These are phyloP conservation scores for Bombyx huttoni DNA, from an alignment of 2,888 invertebrate genomes.

Conservation along the genomic window DNA sequence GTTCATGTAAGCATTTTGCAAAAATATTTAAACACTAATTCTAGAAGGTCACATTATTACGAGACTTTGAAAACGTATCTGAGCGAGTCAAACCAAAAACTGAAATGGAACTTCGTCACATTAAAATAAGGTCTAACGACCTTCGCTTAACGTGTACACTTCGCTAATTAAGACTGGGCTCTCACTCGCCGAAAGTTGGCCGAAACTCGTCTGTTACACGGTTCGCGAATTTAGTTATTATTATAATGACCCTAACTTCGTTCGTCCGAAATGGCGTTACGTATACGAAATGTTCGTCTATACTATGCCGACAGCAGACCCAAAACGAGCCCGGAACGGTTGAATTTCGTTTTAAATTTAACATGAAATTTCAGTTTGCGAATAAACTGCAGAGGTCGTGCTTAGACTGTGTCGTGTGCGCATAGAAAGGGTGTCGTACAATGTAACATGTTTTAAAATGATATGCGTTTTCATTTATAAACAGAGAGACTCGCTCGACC, in stretches of 20 bases:
- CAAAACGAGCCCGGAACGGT: conserved; percentile 10
- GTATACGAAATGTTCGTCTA: conserved; percentile 23
- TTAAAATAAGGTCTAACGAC: not conserved
- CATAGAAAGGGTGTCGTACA: conserved; percentile 23
- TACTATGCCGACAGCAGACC: conserved; percentile 6
- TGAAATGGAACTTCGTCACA: not conserved
- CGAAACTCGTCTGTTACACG: conserved; percentile 26
- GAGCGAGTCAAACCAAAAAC: no score
- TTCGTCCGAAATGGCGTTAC: conserved; percentile 28
- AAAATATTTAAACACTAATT: no score
- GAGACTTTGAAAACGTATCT: not conserved
- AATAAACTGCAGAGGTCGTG: not conserved
- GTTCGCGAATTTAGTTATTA: conserved; percentile 22
- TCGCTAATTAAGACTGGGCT: not conserved
- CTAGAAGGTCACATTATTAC: not conserved
- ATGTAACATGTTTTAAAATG: conserved; percentile 49
- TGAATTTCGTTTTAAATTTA: conserved; percentile 2
- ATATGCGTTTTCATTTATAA: conserved; percentile 66
- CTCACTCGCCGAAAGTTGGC: conserved; percentile 22
- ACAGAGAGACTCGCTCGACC: conserved; percentile 55
- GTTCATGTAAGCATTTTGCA: no score
- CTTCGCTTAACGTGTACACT: not conserved
- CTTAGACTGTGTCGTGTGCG: conserved; percentile 14
- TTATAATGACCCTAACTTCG: conserved; percentile 42
- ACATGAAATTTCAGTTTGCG: conserved; percentile 6